These are phyloP conservation scores for Lysiphlebus fabarum DNA, from an alignment of 1,140 invertebrate species.

Conservation along the genomic window DNA sequence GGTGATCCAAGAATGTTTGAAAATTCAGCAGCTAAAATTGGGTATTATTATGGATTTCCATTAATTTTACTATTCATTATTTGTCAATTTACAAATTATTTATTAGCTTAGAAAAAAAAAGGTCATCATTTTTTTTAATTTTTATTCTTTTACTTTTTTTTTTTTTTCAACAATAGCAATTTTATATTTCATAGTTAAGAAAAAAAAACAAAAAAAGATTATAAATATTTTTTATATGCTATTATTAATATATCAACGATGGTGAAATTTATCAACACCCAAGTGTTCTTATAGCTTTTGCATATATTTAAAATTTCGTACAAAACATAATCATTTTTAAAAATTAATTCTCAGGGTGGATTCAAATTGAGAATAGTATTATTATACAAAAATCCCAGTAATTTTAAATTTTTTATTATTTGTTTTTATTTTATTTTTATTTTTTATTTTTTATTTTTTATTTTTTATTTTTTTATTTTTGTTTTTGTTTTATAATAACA, in stretches of 20 bases:
- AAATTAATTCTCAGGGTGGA: too few relatives aligned
- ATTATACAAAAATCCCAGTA: too few relatives aligned
- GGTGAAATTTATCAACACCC: neutral
- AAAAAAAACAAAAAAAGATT: neutral
- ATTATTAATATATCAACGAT: neutral
- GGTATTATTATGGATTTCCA: constrained; percentile 28
- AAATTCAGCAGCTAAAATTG: constrained; percentile 35
- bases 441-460: too few relatives aligned
- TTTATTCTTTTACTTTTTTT: neutral
- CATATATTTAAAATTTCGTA: neutral
- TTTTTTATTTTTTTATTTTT: too few relatives aligned
- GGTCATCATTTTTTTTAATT: constrained; percentile 9
- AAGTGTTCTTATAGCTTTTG: constrained; percentile 15
- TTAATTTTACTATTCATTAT: too few relatives aligned
- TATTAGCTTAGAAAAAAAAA: constrained; percentile 34
- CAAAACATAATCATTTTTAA: too few relatives aligned
- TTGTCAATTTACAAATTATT: constrained; percentile 25
- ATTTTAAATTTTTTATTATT: too few relatives aligned
- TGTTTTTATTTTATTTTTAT: too few relatives aligned
- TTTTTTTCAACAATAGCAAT: neutral
- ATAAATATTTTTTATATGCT: neutral
- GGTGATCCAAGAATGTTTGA: constrained; percentile 54
- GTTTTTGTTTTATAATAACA: too few relatives aligned
- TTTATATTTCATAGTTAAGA: neutral
- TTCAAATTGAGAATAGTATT: too few relatives aligned